Percentiles rank a stretch among this genome's conserved stretches.
These are phyloP conservation scores for Muscicapa comitata DNA, from an alignment of 2,797 vertebrate species.

Conservation along the genomic window DNA sequence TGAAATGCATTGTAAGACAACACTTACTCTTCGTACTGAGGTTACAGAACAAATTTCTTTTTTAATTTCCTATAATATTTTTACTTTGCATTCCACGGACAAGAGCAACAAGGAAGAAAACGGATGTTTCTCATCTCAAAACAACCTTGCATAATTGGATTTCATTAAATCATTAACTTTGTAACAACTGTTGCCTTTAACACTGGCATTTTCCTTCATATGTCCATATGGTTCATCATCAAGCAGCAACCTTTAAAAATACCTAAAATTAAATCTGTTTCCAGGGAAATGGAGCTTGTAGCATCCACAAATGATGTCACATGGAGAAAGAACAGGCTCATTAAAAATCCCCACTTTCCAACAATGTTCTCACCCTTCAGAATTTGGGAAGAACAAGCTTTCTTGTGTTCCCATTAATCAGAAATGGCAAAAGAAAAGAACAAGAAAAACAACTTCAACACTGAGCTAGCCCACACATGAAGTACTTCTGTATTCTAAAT, in stretches of 20 bases:
- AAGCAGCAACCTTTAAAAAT: background rate
- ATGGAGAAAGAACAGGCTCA: background rate
- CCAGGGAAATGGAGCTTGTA: background rate
- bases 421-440: too few species aligned
- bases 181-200: background rate
- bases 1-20: background rate
- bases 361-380: accelerated
- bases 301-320: background rate
- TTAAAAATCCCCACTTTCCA: background rate
- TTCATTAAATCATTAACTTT: background rate
- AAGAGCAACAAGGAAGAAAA: background rate
- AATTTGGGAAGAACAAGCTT: background rate
- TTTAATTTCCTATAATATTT: background rate
- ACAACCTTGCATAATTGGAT: background rate
- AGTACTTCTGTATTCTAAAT: background rate
- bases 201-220: background rate
- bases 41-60: background rate
- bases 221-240: background rate
- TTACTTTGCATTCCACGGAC: background rate
- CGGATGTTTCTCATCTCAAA: background rate
- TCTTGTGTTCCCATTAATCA: background rate
- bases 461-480: background rate
- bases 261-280: background rate
- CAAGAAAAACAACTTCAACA: background rate
- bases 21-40: background rate